These are phyloP conservation scores for Oophaga sylvatica DNA, from an alignment of 2,797 vertebrate genomes.

Conservation along the genomic window DNA sequence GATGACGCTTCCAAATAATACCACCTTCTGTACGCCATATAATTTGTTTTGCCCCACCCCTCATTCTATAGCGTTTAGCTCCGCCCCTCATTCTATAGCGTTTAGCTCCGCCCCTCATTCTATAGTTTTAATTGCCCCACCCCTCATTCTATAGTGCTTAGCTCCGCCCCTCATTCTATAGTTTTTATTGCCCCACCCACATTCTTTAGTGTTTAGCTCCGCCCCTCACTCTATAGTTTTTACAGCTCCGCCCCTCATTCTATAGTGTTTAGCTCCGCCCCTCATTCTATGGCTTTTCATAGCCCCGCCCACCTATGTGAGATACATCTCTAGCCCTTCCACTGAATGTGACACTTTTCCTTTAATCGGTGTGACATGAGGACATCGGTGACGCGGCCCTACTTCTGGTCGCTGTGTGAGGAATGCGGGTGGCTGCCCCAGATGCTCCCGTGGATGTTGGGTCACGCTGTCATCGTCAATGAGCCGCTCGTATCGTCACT, in stretches of 20 bases:
- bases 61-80: too few relatives aligned
- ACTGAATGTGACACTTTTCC: background rate
- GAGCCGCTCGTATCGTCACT: background rate
- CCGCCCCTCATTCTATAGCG: too few relatives aligned
- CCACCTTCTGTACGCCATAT: background rate
- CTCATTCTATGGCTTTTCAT: background rate
- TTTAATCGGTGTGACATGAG: background rate
- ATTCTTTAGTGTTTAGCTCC: too few relatives aligned
- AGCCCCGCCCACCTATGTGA: background rate
- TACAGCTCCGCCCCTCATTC: too few relatives aligned
- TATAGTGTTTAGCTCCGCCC: too few relatives aligned
- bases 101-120: too few relatives aligned
- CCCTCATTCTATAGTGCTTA: too few relatives aligned
- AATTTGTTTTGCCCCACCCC: background rate
- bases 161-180: too few relatives aligned
- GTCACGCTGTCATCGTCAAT: slow-evolving; percentile 6
- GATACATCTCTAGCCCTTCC: background rate
- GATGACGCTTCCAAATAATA: background rate
- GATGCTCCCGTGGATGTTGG: background rate
- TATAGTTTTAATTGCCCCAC: too few relatives aligned
- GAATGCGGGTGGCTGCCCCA: slow-evolving; percentile 29
- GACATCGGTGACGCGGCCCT: background rate
- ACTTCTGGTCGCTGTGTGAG: background rate
- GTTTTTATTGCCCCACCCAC: too few relatives aligned
- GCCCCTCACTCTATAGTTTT: too few relatives aligned